phyloP scores from a whole-genome alignment of 2,797 vertebrate genomes.

The Dryobates pubescens region DNA sequence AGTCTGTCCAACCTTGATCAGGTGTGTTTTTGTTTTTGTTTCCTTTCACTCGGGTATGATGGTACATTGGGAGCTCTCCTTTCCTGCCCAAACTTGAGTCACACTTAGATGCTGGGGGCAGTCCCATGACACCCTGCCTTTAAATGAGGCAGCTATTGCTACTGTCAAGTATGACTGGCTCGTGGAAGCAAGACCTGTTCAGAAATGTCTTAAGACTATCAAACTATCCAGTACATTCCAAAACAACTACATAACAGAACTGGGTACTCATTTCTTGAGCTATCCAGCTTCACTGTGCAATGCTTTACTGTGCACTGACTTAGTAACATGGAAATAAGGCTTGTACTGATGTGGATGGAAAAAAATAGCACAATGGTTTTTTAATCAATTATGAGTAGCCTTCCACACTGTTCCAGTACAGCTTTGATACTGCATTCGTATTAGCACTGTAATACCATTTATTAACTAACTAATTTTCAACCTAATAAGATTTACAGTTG shows the following conservation, averaged over 20 bases:
- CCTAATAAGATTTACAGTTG: neutral
- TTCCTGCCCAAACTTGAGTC: neutral
- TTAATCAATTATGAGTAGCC: neutral
- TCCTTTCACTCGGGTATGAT: neutral
- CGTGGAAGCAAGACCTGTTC: neutral
- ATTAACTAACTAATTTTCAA: neutral
- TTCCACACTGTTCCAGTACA: neutral
- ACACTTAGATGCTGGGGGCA: neutral
- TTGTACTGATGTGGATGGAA: neutral
- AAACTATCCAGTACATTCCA: neutral
- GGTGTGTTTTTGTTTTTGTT: slow-evolving; percentile 77
- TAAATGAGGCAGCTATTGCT: neutral
- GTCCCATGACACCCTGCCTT: neutral
- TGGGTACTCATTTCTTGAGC: neutral
- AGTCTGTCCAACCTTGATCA: slow-evolving; percentile 98
- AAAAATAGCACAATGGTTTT: neutral
- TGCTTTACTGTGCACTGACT: neutral
- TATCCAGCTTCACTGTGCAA: neutral
- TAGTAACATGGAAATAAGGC: neutral
- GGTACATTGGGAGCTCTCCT: neutral
- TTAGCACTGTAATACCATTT: neutral
- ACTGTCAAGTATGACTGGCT: neutral
- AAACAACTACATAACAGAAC: neutral
- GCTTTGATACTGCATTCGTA: neutral
- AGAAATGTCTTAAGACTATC: neutral